A percentile compares a stretch with the other conserved stretches of the same genome.
Evolutionary conservation across 2,113 vertebrate species (phyloP).

Genomic region (Rhabdomys dilectus): DNA sequence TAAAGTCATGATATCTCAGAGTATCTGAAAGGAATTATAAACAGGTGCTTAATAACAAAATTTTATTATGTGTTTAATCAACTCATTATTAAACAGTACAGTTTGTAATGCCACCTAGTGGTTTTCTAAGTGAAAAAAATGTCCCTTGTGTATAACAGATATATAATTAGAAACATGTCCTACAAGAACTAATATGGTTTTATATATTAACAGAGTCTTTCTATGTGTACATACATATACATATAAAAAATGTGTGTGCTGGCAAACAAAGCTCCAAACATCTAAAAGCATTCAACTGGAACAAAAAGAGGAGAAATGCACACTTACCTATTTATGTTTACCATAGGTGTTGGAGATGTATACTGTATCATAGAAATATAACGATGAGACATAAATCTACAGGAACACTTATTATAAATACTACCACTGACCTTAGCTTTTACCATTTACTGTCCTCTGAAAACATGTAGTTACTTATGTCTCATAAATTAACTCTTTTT

Average conservation of each 20-base stretch:
- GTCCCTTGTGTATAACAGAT: constrained; percentile 53
- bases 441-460: neutral
- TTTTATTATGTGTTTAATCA: constrained; percentile 79
- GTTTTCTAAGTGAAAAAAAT: constrained; percentile 69
- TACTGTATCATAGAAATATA: neutral
- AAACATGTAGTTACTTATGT: neutral
- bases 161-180: constrained; percentile 70
- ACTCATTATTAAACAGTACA: constrained; percentile 66
- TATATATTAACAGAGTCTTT: constrained; percentile 16
- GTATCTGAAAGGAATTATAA: constrained; percentile 71
- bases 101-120: constrained; percentile 81
- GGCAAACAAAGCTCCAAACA: neutral
- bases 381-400: neutral
- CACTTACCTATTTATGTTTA: neutral
- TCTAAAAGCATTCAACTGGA: neutral
- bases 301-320: neutral
- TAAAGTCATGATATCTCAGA: neutral
- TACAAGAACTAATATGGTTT: constrained; percentile 33
- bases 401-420: neutral
- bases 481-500: neutral
- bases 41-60: constrained; percentile 63
- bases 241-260: neutral
- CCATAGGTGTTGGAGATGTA: neutral
- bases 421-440: too few relatives aligned
- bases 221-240: neutral